Conservation (phyloP, 2,797 vertebrate genomes). For the Tapirus indicus region DNA sequence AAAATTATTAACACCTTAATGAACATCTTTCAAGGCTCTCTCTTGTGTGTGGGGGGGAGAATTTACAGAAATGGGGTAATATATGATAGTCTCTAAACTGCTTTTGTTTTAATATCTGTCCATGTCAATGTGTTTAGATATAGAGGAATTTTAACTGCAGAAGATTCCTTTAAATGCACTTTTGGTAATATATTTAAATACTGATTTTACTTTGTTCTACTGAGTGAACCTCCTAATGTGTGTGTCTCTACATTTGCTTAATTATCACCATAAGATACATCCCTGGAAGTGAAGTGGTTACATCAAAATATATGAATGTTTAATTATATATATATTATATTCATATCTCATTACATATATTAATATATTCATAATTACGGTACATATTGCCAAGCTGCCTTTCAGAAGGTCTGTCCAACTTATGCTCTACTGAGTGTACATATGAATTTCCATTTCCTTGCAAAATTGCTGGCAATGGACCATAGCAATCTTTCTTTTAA, state of each 20-base stretch:
- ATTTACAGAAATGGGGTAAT: background rate
- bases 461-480: background rate
- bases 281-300: background rate
- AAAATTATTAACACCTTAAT: background rate
- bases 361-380: background rate
- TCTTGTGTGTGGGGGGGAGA: background rate
- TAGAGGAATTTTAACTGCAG: background rate
- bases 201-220: background rate
- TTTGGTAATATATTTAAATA: background rate
- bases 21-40: background rate
- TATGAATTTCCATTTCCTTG: background rate
- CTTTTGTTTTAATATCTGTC: background rate
- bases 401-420: background rate
- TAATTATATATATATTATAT: background rate
- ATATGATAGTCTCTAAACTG: background rate
- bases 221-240: background rate
- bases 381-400: background rate
- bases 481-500: background rate
- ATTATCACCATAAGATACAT: background rate
- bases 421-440: background rate
- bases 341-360: no score
- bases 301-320: background rate
- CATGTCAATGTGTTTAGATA: background rate
- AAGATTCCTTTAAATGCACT: background rate
- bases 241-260: background rate